These are phyloP conservation scores for Metellina segmentata DNA, from an alignment of 2,888 invertebrate genomes.

Conservation along the genomic window DNA sequence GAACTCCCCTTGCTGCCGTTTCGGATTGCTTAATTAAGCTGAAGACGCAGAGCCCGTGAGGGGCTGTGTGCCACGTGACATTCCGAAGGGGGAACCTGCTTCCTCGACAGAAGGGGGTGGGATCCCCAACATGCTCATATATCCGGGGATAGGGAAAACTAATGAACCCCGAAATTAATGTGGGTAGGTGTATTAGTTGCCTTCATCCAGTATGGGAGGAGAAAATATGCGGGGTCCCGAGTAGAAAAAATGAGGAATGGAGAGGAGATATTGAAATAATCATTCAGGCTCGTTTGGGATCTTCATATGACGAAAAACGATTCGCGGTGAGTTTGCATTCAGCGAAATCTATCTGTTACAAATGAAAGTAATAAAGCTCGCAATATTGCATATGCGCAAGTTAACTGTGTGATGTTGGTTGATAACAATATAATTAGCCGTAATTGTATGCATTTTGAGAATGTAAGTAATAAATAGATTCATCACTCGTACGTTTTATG, in stretches of 20 bases:
- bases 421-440: too few relatives aligned
- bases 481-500: too few relatives aligned
- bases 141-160: constrained; percentile 21
- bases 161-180: constrained; percentile 64
- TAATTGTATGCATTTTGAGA: too few relatives aligned
- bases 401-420: too few relatives aligned
- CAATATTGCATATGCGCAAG: too few relatives aligned
- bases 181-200: constrained; percentile 50
- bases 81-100: constrained; percentile 21
- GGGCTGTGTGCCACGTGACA: constrained; percentile 24
- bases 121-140: constrained; percentile 11
- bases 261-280: constrained; percentile 10
- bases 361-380: too few relatives aligned
- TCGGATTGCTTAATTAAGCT: constrained; percentile 20
- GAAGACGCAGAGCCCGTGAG: constrained; percentile 5
- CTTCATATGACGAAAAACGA: not conserved
- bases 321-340: not conserved
- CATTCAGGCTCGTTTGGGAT: not conserved
- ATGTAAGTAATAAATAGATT: too few relatives aligned
- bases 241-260: not conserved
- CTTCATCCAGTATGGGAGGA: constrained; percentile 13
- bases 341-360: too few relatives aligned
- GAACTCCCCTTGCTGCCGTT: not conserved
- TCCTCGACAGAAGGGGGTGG: not conserved
- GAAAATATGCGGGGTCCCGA: constrained; percentile 14